Conservation (phyloP, 2,888 invertebrate genomes). For the Heliconius erato region DNA sequence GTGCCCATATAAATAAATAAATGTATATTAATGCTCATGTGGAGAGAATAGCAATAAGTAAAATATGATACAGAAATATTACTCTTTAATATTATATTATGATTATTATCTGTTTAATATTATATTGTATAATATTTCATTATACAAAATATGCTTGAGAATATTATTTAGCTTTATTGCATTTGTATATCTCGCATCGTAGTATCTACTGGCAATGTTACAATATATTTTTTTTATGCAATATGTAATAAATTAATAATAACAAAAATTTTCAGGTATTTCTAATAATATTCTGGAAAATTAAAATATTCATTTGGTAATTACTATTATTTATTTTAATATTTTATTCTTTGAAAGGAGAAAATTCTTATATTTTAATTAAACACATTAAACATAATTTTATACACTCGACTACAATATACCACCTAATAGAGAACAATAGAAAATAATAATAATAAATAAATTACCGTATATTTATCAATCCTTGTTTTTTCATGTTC, state of each 20-base stretch:
- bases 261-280: not conserved
- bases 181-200: not conserved
- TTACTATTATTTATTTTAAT: not conserved
- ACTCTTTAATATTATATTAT: too few species aligned
- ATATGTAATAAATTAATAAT: not conserved
- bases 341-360: not conserved
- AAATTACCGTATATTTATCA: slow-evolving; percentile 80
- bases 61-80: too few species aligned
- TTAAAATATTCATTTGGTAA: not conserved
- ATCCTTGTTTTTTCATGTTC: slow-evolving; percentile 78
- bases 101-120: not conserved
- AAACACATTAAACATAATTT: not conserved
- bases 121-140: not conserved
- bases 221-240: not conserved
- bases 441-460: slow-evolving; percentile 20
- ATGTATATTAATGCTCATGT: too few species aligned
- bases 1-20: too few species aligned
- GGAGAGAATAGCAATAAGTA: not conserved
- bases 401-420: not conserved
- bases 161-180: not conserved
- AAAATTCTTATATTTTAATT: not conserved
- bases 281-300: not conserved
- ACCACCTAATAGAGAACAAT: not conserved
- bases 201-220: not conserved
- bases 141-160: not conserved